phyloP scores from a whole-genome alignment of 2,888 invertebrate genomes.

The Acleris cristana region DNA sequence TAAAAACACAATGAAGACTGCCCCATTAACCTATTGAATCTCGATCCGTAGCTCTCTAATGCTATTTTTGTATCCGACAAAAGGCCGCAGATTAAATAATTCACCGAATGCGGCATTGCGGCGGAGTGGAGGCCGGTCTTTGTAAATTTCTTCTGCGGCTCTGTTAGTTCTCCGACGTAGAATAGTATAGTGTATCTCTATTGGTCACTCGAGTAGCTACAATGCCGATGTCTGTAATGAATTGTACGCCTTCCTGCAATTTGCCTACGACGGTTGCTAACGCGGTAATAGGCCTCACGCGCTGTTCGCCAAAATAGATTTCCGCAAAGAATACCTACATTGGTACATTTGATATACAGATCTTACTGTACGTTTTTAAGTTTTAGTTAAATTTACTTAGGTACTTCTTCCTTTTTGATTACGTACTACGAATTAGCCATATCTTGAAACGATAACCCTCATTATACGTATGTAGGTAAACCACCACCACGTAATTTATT shows the following conservation, averaged over 20 bases:
- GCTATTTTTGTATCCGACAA: slow-evolving; percentile 64
- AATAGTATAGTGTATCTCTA: slow-evolving; percentile 28
- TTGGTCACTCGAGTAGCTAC: slow-evolving; percentile 25
- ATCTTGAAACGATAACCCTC: too few relatives aligned
- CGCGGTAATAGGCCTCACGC: neutral
- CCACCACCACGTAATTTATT: too few relatives aligned
- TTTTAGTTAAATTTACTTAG: too few relatives aligned
- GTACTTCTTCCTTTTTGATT: too few relatives aligned
- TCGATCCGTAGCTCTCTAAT: slow-evolving; percentile 68
- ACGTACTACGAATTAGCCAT: too few relatives aligned
- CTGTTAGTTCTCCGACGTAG: slow-evolving; percentile 19
- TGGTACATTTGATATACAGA: neutral
- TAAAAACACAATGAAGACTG: slow-evolving; percentile 78
- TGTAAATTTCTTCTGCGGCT: slow-evolving; percentile 21
- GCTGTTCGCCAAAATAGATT: neutral
- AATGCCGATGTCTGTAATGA: slow-evolving; percentile 30
- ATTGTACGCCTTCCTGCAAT: slow-evolving; percentile 29
- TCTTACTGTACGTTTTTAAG: too few relatives aligned
- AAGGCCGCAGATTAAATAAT: slow-evolving; percentile 61
- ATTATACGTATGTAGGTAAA: too few relatives aligned
- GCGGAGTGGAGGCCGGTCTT: slow-evolving; percentile 24
- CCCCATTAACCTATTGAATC: slow-evolving; percentile 66
- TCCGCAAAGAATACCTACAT: neutral
- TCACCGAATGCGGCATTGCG: slow-evolving; percentile 45
- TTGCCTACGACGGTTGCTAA: neutral